Percentiles rank a stretch among this genome's conserved stretches.
Evolutionary conservation across 2,888 invertebrate species (phyloP).

Genomic region (Diarsia rubi): DNA sequence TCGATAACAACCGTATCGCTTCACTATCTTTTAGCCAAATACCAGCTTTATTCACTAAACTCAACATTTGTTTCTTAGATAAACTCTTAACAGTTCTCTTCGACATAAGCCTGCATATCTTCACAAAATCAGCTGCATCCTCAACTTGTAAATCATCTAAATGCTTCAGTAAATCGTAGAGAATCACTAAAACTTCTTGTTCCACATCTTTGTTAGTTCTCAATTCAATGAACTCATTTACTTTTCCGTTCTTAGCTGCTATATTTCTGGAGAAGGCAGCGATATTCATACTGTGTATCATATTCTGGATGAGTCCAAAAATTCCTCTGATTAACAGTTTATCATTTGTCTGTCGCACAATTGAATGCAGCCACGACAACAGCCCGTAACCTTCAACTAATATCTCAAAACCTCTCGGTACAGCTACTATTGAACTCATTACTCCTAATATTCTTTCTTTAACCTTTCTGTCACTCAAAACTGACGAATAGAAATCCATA

Average conservation of each 20-base stretch:
- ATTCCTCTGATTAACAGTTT: slow-evolving; percentile 73
- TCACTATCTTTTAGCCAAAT: slow-evolving; percentile 70
- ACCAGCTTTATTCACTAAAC: slow-evolving; percentile 75
- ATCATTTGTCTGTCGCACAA: slow-evolving; percentile 78
- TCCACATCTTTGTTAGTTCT: slow-evolving; percentile 84
- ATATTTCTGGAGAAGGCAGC: slow-evolving; percentile 77
- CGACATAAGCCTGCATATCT: slow-evolving; percentile 77
- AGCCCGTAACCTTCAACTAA: slow-evolving; percentile 93
- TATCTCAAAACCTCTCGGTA: slow-evolving; percentile 92
- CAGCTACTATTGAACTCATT: slow-evolving; percentile 91
- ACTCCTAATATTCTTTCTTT: slow-evolving; percentile 93
- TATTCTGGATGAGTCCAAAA: slow-evolving; percentile 75
- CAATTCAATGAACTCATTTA: slow-evolving; percentile 74
- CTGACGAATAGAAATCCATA: slow-evolving; percentile 93
- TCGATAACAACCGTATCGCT: slow-evolving; percentile 74
- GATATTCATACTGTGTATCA: slow-evolving; percentile 78
- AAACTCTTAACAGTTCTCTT: slow-evolving; percentile 81
- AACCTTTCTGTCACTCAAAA: slow-evolving; percentile 91
- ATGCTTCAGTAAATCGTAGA: slow-evolving; percentile 77
- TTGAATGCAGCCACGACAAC: slow-evolving; percentile 92
- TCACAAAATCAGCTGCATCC: slow-evolving; percentile 75
- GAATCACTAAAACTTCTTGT: slow-evolving; percentile 78
- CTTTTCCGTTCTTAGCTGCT: slow-evolving; percentile 69
- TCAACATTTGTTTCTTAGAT: slow-evolving; percentile 79
- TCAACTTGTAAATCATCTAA: slow-evolving; percentile 75